Evolutionary conservation across 1,140 invertebrate genomes (phyloP).

Genomic region (Caenorhabditis briggsae): DNA sequence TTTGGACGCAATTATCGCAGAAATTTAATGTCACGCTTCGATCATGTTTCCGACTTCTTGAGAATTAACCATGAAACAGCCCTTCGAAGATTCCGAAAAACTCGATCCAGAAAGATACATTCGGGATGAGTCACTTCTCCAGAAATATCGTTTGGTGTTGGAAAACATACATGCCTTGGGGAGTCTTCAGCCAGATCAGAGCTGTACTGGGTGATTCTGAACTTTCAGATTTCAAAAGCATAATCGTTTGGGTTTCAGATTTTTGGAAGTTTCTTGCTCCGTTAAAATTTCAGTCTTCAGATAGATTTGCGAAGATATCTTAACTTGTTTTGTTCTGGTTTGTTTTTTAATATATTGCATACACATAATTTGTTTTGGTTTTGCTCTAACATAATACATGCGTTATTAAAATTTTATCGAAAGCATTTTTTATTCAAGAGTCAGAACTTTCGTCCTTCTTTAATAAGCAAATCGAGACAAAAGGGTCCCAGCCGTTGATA

Average conservation of each 20-base stretch:
- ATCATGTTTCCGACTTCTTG: slow-evolving; percentile 58
- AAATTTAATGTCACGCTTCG: slow-evolving; percentile 59
- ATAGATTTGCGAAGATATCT: neutral
- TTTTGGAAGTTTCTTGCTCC: slow-evolving; percentile 1
- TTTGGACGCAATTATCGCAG: slow-evolving; percentile 57
- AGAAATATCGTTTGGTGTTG: slow-evolving; percentile 62
- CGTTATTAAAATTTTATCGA: too few relatives aligned
- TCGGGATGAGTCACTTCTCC: slow-evolving; percentile 37
- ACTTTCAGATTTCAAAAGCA: too few relatives aligned
- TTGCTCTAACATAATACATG: too few relatives aligned
- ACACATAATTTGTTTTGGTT: too few relatives aligned
- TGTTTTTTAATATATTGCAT: too few relatives aligned
- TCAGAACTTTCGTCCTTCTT: too few relatives aligned
- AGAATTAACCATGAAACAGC: neutral
- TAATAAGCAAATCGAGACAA: too few relatives aligned
- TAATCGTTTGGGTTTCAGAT: neutral
- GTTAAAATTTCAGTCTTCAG: neutral
- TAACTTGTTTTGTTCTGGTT: too few relatives aligned
- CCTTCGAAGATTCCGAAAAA: neutral
- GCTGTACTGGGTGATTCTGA: neutral
- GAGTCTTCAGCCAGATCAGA: slow-evolving; percentile 48
- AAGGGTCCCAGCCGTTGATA: too few relatives aligned
- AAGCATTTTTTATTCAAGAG: too few relatives aligned
- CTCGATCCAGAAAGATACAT: slow-evolving; percentile 5
- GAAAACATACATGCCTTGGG: slow-evolving; percentile 60